Conservation (phyloP, 2,888 invertebrate species). For the Andrena hattorfiana region DNA sequence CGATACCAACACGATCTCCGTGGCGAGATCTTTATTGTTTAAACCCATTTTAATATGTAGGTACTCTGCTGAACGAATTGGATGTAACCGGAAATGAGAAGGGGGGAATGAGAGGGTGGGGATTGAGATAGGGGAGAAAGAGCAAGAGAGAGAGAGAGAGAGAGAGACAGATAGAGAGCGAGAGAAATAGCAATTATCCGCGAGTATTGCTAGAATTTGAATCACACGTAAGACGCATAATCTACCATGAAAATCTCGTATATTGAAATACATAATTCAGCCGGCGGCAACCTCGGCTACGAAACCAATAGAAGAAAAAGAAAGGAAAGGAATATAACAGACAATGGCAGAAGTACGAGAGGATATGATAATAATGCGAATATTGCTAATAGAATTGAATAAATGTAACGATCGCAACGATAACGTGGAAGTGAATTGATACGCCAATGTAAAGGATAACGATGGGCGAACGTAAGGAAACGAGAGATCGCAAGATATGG, state of each 20-base stretch:
- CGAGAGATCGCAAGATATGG: conserved; percentile 14
- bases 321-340: not conserved
- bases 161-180: conserved; percentile 26
- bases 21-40: conserved; percentile 16
- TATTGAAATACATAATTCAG: conserved; percentile 58
- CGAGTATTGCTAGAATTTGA: conserved; percentile 71
- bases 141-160: not conserved
- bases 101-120: too few species aligned
- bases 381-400: not conserved
- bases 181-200: conserved; percentile 64
- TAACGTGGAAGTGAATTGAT: not conserved
- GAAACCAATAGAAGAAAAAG: conserved; percentile 42
- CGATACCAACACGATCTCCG: conserved; percentile 8
- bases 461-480: conserved; percentile 17
- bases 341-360: conserved; percentile 1
- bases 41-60: not conserved
- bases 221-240: conserved; percentile 66
- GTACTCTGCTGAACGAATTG: conserved; percentile 1
- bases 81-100: not conserved
- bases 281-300: conserved; percentile 59
- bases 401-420: conserved; percentile 1
- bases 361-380: conserved; percentile 1
- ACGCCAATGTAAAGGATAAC: not conserved
- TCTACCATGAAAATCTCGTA: conserved; percentile 72
- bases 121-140: not conserved